Base-by-base conservation (phyloP, 2,113 vertebrate genomes). In the Lucifuga dentata region DNA sequence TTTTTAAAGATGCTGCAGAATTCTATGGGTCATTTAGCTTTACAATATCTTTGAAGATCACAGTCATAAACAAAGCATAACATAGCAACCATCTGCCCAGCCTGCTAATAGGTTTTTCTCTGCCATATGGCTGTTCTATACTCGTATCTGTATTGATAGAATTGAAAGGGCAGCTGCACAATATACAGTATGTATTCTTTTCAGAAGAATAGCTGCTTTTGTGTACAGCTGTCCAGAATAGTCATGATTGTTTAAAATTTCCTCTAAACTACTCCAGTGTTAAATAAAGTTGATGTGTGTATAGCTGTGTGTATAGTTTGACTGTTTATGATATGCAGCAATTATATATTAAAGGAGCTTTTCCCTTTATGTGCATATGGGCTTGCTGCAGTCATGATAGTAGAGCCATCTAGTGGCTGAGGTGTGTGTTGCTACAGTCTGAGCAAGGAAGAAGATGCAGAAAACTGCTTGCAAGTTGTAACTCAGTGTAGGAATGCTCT, bases 341-440 rank as follows among this genome's bases (percentile, higher is more conserved):
- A 29, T 7, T 29, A 40, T 40, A 11, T n/a, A 13, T 8, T 5
- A 11, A 35, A 35, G 33, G 33, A 35, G 33, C 33, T 21, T 46
- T 5, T 21, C 5, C 20, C 11, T 15, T 8, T 4, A 2, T 20
- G 1, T 40, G 8, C 15, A 9, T 16, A 38, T 2, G 20, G 24
- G 55, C 2, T 3, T 11, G 32, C 12, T 23, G 46, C 41, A 43
- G 21, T 65, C 24, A 56, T 68, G 56, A n/a, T 51, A 70, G 56
- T 26, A 52, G 51, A 23, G 43, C 79, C 86, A 87, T 82, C 89
- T 87, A 80, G 84, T 86, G 89, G 83, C 40, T 35, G 12, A 38
- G 3, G 0, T 56, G 39, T 56, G 48, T 48, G 76, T 26, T 75
- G 61, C 36, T 11, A 29, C 12, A 44, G 26, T 29, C 26, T 29